These are phyloP conservation scores for Oconnorella tubifera DNA, from an alignment of 2,888 invertebrate species.

Conservation along the genomic window DNA sequence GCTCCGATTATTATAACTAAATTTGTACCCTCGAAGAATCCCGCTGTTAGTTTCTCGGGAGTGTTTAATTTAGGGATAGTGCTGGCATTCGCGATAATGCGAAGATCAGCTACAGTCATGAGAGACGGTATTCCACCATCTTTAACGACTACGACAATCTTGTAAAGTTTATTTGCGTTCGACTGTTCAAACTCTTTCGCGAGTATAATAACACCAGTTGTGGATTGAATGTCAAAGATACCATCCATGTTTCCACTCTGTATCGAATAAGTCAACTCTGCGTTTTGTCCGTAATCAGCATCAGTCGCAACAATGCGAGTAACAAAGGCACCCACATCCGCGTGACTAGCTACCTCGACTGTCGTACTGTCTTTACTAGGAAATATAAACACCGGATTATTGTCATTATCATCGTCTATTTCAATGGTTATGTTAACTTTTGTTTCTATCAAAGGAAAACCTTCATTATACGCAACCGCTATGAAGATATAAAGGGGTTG, in stretches of 20 bases:
- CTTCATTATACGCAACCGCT: slow-evolving; percentile 77
- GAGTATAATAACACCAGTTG: slow-evolving; percentile 56
- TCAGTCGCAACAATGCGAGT: slow-evolving; percentile 42
- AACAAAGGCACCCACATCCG: slow-evolving; percentile 37
- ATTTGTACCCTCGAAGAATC: slow-evolving; percentile 13
- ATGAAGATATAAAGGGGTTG: slow-evolving; percentile 71
- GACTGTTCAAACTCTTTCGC: slow-evolving; percentile 37
- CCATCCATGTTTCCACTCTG: slow-evolving; percentile 52
- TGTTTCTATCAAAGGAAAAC: not conserved
- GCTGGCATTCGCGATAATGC: slow-evolving; percentile 16
- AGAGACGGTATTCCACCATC: slow-evolving; percentile 25
- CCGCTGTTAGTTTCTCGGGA: slow-evolving; percentile 8
- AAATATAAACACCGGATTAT: slow-evolving; percentile 42
- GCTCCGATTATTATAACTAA: slow-evolving; percentile 18
- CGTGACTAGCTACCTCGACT: slow-evolving; percentile 22
- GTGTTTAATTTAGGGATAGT: not conserved
- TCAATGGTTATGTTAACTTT: slow-evolving; percentile 37
- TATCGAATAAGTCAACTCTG: slow-evolving; percentile 39
- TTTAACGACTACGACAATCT: slow-evolving; percentile 25
- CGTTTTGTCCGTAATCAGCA: slow-evolving; percentile 42
- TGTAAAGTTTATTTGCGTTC: slow-evolving; percentile 9
- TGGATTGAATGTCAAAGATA: slow-evolving; percentile 56
- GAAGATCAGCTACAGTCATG: slow-evolving; percentile 21
- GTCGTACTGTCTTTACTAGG: slow-evolving; percentile 41
- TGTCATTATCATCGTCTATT: slow-evolving; percentile 48